Base-by-base conservation (phyloP, 1,140 invertebrate genomes). In the Delia radicum region DNA sequence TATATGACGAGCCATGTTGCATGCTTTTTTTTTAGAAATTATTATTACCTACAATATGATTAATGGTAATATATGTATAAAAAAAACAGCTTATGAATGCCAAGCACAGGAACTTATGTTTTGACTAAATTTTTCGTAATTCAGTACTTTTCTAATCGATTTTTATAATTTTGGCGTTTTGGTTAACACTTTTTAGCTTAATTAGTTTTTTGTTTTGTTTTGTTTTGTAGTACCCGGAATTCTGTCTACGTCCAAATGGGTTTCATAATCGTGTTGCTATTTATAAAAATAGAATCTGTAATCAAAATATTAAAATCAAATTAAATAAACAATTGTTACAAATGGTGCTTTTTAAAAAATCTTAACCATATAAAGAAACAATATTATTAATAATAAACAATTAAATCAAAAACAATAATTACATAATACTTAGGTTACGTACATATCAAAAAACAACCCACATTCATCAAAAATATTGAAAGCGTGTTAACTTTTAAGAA, bases 1-100 rank as follows among this genome's bases (percentile, higher is more conserved):
- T 77, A 85, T 85, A 76, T 85, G 83, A 72, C 83, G 83, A 75
- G 83, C 83, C 83, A 85, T 85, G 62, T 74, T 76, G 65, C 65
- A 69, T 69, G 18, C 48, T 55, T 55, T 55, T 21, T 48, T n/a
- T n/a, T n/a, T n/a, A n/a, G n/a, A n/a, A 21, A 21, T 55, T 55
- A 18, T 42, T n/a, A n/a, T n/a, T n/a, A n/a, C n/a, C n/a, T 6
- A 55, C 18, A 55, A 55, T 55, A 0, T 42, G 12, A 10, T n/a
- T 42, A 42, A 13, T 3, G 37, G 3, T 55, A 4, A 55, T n/a
- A n/a, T n/a, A n/a, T n/a, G n/a, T n/a, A n/a, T n/a, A n/a, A n/a
- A n/a, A n/a, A n/a, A n/a, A n/a, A n/a, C n/a, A n/a, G n/a, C n/a
- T n/a, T n/a, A n/a, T 21, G n/a, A 21, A 42, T 55, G 18, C 48